Percentiles rank a stretch among this genome's conserved stretches.
Evolutionary conservation across 2,113 vertebrate genomes (phyloP).

Genomic region (Deroptyus accipitrinus): DNA sequence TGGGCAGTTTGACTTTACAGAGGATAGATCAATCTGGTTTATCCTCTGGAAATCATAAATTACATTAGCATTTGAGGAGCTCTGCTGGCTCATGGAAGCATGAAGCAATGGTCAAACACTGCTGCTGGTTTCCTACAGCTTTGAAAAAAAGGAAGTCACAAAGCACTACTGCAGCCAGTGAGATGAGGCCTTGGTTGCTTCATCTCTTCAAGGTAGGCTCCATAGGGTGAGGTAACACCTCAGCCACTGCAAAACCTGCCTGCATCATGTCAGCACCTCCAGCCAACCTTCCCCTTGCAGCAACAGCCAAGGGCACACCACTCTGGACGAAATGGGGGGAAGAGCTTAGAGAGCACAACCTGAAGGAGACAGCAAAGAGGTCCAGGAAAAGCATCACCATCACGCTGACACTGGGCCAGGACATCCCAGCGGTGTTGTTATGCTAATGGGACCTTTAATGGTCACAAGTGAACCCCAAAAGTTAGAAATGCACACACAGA

Average conservation of each 20-base stretch:
- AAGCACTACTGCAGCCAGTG: rapidly evolving
- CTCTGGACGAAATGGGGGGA: rapidly evolving
- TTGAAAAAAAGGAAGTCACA: conserved; percentile 20
- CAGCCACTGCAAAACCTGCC: background rate
- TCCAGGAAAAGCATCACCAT: background rate
- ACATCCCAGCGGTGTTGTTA: background rate
- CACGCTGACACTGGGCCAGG: background rate
- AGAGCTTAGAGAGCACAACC: background rate
- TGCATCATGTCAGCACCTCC: background rate
- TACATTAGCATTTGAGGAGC: background rate
- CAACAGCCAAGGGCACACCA: background rate
- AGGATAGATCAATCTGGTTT: background rate
- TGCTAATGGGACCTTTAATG: background rate
- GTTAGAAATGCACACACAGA: background rate
- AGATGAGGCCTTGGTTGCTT: background rate
- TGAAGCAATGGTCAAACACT: background rate
- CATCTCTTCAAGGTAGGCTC: background rate
- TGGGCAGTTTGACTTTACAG: background rate
- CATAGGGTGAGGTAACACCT: background rate
- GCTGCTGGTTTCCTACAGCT: background rate
- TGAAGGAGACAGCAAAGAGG: background rate
- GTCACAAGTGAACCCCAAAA: background rate
- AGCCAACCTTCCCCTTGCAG: background rate
- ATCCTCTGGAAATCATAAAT: background rate
- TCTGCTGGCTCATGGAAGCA: background rate